Conservation (phyloP, 37 sponge, comb jelly and placozoan genomes). For the Spongilla lacustris region DNA sequence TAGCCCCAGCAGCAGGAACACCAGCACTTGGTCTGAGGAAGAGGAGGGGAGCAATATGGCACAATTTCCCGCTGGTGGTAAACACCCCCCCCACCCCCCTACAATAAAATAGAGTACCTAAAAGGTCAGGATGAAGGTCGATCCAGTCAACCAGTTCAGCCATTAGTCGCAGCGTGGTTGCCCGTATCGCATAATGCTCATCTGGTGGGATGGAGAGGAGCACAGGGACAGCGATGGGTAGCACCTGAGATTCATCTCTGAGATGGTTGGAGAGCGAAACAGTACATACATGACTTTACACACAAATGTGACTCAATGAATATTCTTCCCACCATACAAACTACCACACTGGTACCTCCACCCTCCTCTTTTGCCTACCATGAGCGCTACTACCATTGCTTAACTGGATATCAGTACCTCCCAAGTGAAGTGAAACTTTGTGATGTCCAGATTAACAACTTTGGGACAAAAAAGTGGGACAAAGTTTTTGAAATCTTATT, state of each 20-base stretch:
- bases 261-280: background rate
- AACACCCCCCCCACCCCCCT: too few relatives aligned
- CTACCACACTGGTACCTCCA: too few relatives aligned
- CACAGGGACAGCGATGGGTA: slow-evolving; percentile 66
- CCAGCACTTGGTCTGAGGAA: slow-evolving; percentile 47
- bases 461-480: too few relatives aligned
- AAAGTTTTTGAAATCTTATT: too few relatives aligned
- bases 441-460: too few relatives aligned
- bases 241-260: slow-evolving; percentile 70
- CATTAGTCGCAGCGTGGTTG: slow-evolving; percentile 51
- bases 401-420: too few relatives aligned
- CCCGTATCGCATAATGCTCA: slow-evolving; percentile 60
- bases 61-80: background rate
- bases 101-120: slow-evolving; percentile 22
- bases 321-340: too few relatives aligned
- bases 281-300: too few relatives aligned
- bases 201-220: slow-evolving; percentile 64
- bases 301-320: too few relatives aligned
- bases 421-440: too few relatives aligned
- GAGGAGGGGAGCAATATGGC: background rate
- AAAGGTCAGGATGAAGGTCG: slow-evolving; percentile 65
- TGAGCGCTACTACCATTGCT: too few relatives aligned
- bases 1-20: slow-evolving; percentile 61
- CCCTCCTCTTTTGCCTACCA: too few relatives aligned
- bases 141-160: slow-evolving; percentile 71